phyloP scores from a whole-genome alignment of 2,113 vertebrate genomes.

The Neopipo cinnamomea region DNA sequence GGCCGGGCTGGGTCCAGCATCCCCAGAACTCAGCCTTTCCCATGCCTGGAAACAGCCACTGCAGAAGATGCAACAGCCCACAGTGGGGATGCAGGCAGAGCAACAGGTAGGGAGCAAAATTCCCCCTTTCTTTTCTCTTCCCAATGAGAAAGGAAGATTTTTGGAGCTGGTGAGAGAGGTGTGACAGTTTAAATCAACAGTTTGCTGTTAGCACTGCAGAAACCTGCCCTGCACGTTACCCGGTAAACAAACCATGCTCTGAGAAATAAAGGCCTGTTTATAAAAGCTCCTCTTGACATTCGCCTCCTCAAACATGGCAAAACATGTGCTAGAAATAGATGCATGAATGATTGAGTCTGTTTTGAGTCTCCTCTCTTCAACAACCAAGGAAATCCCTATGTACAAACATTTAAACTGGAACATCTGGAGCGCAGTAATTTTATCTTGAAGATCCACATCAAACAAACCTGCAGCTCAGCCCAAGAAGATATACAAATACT shows the following conservation, averaged over 20 bases:
- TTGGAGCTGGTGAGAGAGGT: not conserved
- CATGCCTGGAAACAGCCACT: not conserved
- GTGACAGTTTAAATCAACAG: not conserved
- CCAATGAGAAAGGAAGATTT: not conserved
- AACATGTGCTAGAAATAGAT: conserved; percentile 67
- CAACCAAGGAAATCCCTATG: conserved; percentile 75
- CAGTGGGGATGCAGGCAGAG: not conserved
- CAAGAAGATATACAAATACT: conserved; percentile 67
- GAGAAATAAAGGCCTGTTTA: conserved; percentile 52
- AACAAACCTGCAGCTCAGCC: conserved; percentile 61
- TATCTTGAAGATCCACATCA: conserved; percentile 77
- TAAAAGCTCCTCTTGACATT: conserved; percentile 57
- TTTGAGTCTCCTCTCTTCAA: conserved; percentile 72
- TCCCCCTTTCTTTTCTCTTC: not conserved
- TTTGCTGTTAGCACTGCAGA: conserved; percentile 9
- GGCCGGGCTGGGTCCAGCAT: not conserved
- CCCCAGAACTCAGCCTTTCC: not conserved
- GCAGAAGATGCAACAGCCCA: not conserved
- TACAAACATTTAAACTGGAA: conserved; percentile 75
- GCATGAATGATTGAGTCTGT: conserved; percentile 69
- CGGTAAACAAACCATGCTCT: conserved; percentile 34
- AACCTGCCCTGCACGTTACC: conserved; percentile 1
- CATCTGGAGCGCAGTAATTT: conserved; percentile 74
- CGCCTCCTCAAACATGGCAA: conserved; percentile 58
- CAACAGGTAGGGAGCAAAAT: not conserved